A percentile compares a stretch with the other conserved stretches of the same genome.
phyloP scores from a whole-genome alignment of 2,888 invertebrate species.

The Hecatera dysodea region DNA sequence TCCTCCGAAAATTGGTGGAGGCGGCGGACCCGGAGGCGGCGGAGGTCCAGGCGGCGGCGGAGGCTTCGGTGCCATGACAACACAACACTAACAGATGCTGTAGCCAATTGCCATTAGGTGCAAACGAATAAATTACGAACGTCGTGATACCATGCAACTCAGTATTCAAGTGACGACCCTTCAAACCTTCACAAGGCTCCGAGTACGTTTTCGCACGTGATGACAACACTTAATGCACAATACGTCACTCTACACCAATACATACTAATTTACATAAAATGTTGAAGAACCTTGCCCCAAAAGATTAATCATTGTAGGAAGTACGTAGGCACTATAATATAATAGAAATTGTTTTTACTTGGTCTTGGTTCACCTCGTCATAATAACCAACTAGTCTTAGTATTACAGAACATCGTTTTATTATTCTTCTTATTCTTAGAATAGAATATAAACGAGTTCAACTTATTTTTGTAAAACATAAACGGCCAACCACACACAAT shows the following conservation, averaged over 20 bases:
- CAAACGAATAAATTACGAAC: slow-evolving; percentile 65
- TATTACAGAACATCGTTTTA: slow-evolving; percentile 61
- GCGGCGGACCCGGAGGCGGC: slow-evolving; percentile 91
- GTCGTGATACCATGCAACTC: slow-evolving; percentile 49
- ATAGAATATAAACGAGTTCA: slow-evolving; percentile 68
- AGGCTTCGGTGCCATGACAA: slow-evolving; percentile 85
- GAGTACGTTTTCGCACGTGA: slow-evolving; percentile 77
- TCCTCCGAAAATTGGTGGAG: slow-evolving; percentile 88
- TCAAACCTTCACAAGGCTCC: slow-evolving; percentile 70
- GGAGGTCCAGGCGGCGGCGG: slow-evolving; percentile 93
- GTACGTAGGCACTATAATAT: slow-evolving; percentile 82
- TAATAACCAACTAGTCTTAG: slow-evolving; percentile 48
- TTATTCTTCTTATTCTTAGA: slow-evolving; percentile 53
- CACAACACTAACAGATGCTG: slow-evolving; percentile 68
- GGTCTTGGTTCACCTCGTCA: slow-evolving; percentile 77
- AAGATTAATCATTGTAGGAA: slow-evolving; percentile 87
- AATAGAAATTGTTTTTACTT: slow-evolving; percentile 81
- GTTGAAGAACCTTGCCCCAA: slow-evolving; percentile 86
- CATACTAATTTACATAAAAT: slow-evolving; percentile 87
- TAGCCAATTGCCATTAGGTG: slow-evolving; percentile 74
- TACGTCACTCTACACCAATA: slow-evolving; percentile 80
- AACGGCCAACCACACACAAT: slow-evolving; percentile 60
- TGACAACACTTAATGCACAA: slow-evolving; percentile 79
- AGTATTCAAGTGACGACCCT: slow-evolving; percentile 61
- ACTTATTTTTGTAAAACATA: slow-evolving; percentile 49